These are phyloP conservation scores for Tinea pellionella DNA, from an alignment of 2,888 invertebrate species.

Conservation along the genomic window DNA sequence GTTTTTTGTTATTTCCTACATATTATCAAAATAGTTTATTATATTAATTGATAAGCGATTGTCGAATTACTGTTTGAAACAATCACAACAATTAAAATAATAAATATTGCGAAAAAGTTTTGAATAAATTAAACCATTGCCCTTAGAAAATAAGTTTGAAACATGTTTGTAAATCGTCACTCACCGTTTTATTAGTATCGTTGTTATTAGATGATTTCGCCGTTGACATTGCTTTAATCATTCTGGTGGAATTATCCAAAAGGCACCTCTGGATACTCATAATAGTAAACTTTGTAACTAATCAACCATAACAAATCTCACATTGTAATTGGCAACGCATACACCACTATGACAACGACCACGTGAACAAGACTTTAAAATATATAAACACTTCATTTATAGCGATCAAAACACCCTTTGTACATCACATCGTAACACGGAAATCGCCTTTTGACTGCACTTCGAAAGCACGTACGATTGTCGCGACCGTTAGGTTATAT, in stretches of 20 bases:
- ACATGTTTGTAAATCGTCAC: slow-evolving; percentile 21
- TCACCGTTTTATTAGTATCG: slow-evolving; percentile 55
- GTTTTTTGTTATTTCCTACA: background rate
- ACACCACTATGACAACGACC: slow-evolving; percentile 20
- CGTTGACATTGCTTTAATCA: slow-evolving; percentile 65
- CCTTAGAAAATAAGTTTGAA: background rate
- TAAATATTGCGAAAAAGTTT: background rate
- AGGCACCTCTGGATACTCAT: slow-evolving; percentile 68
- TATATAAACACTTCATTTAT: slow-evolving; percentile 14
- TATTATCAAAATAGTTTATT: background rate
- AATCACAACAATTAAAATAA: background rate
- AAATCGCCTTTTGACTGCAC: slow-evolving; percentile 15
- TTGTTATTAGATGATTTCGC: slow-evolving; percentile 45
- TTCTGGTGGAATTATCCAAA: slow-evolving; percentile 64
- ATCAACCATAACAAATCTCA: slow-evolving; percentile 38
- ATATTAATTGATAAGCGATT: background rate
- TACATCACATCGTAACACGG: slow-evolving; percentile 46
- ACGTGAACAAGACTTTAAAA: slow-evolving; percentile 22
- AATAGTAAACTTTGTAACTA: slow-evolving; percentile 9
- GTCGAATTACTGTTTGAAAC: background rate
- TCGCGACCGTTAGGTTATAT: slow-evolving; percentile 63
- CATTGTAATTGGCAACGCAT: slow-evolving; percentile 41
- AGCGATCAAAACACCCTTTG: slow-evolving; percentile 24
- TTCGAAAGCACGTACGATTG: slow-evolving; percentile 22
- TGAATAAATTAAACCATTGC: background rate